Percentiles rank a stretch among this genome's conserved stretches.
Evolutionary conservation across 2,888 invertebrate genomes (phyloP).

Genomic region (Parelbella ahira): DNA sequence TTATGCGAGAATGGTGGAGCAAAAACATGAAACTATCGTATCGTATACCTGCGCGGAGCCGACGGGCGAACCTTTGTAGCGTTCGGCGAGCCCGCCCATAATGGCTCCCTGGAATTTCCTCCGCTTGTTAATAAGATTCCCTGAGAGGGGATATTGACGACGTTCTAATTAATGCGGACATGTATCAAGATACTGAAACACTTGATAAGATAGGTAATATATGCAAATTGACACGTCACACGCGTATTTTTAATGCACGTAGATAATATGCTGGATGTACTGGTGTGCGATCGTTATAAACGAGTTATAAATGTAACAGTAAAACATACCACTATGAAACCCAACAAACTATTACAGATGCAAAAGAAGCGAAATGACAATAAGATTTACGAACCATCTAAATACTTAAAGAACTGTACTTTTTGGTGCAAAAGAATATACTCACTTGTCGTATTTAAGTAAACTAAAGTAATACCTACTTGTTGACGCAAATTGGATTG

Average conservation of each 20-base stretch:
- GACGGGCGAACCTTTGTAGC: conserved; percentile 39
- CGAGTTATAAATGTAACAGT: no score
- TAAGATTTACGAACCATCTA: no score
- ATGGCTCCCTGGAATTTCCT: conserved; percentile 48
- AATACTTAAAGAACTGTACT: no score
- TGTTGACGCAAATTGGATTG: conserved; percentile 50
- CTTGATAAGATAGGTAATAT: conserved; percentile 1
- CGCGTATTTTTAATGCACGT: conserved; percentile 1
- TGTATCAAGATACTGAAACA: conserved; percentile 2
- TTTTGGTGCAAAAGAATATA: no score
- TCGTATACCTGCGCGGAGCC: conserved; percentile 43
- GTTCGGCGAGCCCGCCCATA: conserved; percentile 40
- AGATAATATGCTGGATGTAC: neutral
- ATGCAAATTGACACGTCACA: conserved; percentile 1
- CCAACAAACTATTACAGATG: no score
- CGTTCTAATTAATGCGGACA: conserved; percentile 28
- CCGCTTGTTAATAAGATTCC: conserved; percentile 41
- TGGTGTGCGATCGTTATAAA: no score
- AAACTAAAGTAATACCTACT: no score
- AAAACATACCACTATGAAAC: no score
- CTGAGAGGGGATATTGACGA: conserved; percentile 30
- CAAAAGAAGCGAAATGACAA: no score
- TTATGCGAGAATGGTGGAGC: conserved; percentile 46
- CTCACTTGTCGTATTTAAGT: no score
- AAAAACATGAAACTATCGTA: conserved; percentile 35